These are phyloP conservation scores for Anodontia alba DNA, from an alignment of 2,888 invertebrate genomes.

Conservation along the genomic window DNA sequence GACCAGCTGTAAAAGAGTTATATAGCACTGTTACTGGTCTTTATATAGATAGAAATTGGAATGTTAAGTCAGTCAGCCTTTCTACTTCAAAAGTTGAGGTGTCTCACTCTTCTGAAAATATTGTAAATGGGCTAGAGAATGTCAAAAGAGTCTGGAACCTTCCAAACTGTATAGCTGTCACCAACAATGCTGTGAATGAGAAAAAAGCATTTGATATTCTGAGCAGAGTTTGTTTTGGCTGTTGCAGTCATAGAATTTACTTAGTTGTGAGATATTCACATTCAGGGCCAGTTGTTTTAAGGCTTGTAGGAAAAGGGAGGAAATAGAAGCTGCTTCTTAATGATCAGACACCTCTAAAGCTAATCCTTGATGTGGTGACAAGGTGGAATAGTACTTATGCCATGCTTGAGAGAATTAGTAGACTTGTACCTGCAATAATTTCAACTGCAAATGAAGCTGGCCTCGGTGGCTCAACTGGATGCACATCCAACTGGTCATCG, in stretches of 20 bases:
- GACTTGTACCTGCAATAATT: conserved; percentile 28
- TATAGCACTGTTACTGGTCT: conserved; percentile 27
- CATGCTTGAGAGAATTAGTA: conserved; percentile 36
- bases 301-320: conserved; percentile 21
- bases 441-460: conserved; percentile 27
- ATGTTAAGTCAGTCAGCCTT: conserved; percentile 23
- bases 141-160: conserved; percentile 4
- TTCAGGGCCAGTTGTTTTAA: not conserved
- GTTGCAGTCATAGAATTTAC: conserved; percentile 50
- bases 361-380: conserved; percentile 27
- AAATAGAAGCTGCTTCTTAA: conserved; percentile 24
- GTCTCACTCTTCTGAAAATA: conserved; percentile 33
- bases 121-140: conserved; percentile 14
- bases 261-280: conserved; percentile 47
- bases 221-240: conserved; percentile 23
- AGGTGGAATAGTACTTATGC: conserved; percentile 39
- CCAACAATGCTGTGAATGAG: conserved; percentile 13
- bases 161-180: conserved; percentile 21
- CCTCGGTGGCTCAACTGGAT: too few species aligned
- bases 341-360: conserved; percentile 28
- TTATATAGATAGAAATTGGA: conserved; percentile 30
- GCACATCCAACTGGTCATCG: too few species aligned
- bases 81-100: conserved; percentile 17
- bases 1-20: conserved; percentile 18
- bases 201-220: conserved; percentile 35